Conservation (phyloP, 1,140 invertebrate species). For the Listronotus oregonensis region DNA sequence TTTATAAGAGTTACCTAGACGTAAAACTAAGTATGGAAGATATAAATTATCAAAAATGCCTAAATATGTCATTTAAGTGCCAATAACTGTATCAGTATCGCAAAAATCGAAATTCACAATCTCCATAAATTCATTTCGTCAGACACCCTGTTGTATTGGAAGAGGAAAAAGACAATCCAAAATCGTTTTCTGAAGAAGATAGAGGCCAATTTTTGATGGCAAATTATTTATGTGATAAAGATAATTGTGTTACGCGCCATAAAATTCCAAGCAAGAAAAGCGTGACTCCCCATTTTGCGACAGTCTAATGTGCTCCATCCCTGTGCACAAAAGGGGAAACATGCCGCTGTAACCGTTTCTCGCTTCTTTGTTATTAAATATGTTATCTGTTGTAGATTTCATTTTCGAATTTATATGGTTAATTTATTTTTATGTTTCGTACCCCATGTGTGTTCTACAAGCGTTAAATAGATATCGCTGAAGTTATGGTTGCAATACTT, state of each 20-base stretch:
- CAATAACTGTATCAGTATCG: constrained; percentile 2
- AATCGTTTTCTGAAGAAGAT: constrained; percentile 23
- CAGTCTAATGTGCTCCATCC: constrained; percentile 20
- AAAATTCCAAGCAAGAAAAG: constrained; percentile 23
- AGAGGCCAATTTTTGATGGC: constrained; percentile 29
- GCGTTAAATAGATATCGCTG: too few species aligned
- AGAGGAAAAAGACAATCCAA: constrained; percentile 26
- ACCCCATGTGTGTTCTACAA: too few species aligned
- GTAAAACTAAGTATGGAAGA: neutral
- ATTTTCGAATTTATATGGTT: too few species aligned
- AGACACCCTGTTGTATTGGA: constrained; percentile 3
- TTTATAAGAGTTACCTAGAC: too few species aligned
- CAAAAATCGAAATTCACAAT: constrained; percentile 21
- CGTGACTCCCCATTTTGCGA: constrained; percentile 34
- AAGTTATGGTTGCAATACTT: too few species aligned
- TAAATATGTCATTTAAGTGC: neutral
- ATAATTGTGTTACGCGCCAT: constrained; percentile 33
- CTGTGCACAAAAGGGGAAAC: constrained; percentile 20
- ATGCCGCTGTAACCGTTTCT: too few species aligned
- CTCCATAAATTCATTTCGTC: constrained; percentile 12
- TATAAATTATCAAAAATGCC: neutral
- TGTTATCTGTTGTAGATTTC: too few species aligned
- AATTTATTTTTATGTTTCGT: too few species aligned
- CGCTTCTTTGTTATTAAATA: too few species aligned
- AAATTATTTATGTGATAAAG: constrained; percentile 34